These are phyloP conservation scores for Cantharis flavilabris DNA, from an alignment of 2,888 invertebrate species.

Conservation along the genomic window DNA sequence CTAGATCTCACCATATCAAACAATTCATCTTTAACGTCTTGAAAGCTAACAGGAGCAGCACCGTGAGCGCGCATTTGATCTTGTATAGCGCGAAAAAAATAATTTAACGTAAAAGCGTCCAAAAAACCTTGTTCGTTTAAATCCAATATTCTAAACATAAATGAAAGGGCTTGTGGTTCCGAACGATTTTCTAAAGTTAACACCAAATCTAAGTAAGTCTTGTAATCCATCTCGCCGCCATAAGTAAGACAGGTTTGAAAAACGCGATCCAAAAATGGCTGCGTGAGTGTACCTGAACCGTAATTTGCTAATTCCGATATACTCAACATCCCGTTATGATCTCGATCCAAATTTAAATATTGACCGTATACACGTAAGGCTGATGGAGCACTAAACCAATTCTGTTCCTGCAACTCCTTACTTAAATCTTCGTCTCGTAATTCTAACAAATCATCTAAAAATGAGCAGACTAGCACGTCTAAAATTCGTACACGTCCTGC, in stretches of 20 bases:
- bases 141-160: conserved; percentile 89
- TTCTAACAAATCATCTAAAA: conserved; percentile 90
- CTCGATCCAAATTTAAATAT: conserved; percentile 90
- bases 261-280: conserved; percentile 88
- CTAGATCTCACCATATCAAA: conserved; percentile 96
- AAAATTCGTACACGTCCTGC: conserved; percentile 88
- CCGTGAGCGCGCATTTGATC: conserved; percentile 87
- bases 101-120: conserved; percentile 88
- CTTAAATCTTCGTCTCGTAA: conserved; percentile 59
- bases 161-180: conserved; percentile 90
- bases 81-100: conserved; percentile 91
- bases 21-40: conserved; percentile 95
- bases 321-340: conserved; percentile 95
- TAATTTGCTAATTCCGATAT: conserved; percentile 86
- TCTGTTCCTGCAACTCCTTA: conserved; percentile 83
- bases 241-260: conserved; percentile 96
- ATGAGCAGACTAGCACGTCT: conserved; percentile 89
- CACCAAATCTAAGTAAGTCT: conserved; percentile 93
- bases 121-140: conserved; percentile 86
- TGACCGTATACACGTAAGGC: conserved; percentile 91
- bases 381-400: conserved; percentile 90
- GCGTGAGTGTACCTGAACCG: conserved; percentile 89
- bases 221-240: conserved; percentile 96
- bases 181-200: conserved; percentile 89
- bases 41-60: conserved; percentile 88